Conservation (phyloP, 2,888 invertebrate genomes). For the Erebia palarica region DNA sequence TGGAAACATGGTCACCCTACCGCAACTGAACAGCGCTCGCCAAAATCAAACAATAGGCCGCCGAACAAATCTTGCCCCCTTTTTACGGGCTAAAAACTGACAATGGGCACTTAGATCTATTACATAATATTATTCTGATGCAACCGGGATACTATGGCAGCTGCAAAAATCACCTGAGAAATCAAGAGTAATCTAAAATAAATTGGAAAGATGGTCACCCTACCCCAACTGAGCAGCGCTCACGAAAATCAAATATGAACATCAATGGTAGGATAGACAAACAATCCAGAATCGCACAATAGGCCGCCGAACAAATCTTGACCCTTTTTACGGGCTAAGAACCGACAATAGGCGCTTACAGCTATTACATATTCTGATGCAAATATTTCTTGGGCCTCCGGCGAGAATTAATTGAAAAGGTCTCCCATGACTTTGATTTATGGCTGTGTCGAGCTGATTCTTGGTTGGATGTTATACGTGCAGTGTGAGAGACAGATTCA, state of each 20-base stretch:
- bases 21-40: constrained; percentile 40
- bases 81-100: constrained; percentile 50
- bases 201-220: background rate
- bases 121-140: constrained; percentile 56
- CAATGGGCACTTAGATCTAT: constrained; percentile 47
- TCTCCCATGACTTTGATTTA: constrained; percentile 54
- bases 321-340: constrained; percentile 53
- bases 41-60: constrained; percentile 63
- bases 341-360: constrained; percentile 47
- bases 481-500: constrained; percentile 10
- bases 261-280: constrained; percentile 64
- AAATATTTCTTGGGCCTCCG: constrained; percentile 52
- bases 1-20: background rate
- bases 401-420: constrained; percentile 60
- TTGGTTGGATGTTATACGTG: constrained; percentile 26
- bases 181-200: background rate
- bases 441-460: constrained; percentile 39
- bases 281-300: constrained; percentile 65
- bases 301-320: constrained; percentile 52
- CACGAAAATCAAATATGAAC: constrained; percentile 64
- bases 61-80: constrained; percentile 55
- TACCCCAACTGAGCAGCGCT: constrained; percentile 39
- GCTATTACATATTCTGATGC: constrained; percentile 55
- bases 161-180: background rate
- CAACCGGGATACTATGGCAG: constrained; percentile 34